These are phyloP conservation scores for Eulithis testata DNA, from an alignment of 2,888 invertebrate genomes.

Conservation along the genomic window DNA sequence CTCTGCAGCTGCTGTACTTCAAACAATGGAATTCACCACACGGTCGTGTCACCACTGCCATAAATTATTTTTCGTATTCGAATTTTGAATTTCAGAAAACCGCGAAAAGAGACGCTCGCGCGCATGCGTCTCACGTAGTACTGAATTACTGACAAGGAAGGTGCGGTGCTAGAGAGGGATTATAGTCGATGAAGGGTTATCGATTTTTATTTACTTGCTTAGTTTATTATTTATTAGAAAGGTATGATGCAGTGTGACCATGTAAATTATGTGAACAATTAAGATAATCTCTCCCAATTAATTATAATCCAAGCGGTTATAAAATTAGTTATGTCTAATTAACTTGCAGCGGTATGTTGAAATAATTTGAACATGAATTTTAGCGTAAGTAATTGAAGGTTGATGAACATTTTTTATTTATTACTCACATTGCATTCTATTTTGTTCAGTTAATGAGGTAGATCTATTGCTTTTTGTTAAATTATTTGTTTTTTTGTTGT, in stretches of 20 bases:
- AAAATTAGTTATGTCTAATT: neutral
- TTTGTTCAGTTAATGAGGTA: too few species aligned
- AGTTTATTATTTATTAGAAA: slow-evolving; percentile 37
- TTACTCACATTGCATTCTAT: too few species aligned
- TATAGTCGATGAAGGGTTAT: slow-evolving; percentile 37
- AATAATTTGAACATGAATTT: neutral
- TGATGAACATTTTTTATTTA: neutral
- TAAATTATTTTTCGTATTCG: slow-evolving; percentile 61
- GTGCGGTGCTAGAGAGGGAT: slow-evolving; percentile 54
- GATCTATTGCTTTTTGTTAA: too few species aligned
- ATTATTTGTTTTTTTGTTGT: too few species aligned
- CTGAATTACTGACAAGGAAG: slow-evolving; percentile 70
- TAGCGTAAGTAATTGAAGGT: neutral
- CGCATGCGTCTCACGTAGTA: slow-evolving; percentile 75
- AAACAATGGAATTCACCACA: slow-evolving; percentile 74
- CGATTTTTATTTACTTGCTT: slow-evolving; percentile 26
- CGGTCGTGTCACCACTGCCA: slow-evolving; percentile 78
- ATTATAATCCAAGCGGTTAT: neutral
- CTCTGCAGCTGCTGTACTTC: slow-evolving; percentile 62
- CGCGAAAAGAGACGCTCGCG: slow-evolving; percentile 66
- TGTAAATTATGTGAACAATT: slow-evolving; percentile 4
- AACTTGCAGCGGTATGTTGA: neutral
- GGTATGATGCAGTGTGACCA: slow-evolving; percentile 8
- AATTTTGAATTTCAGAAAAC: slow-evolving; percentile 51
- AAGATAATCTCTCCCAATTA: neutral